A percentile compares a stretch with the other conserved stretches of the same genome.
Conservation (phyloP, 2,113 vertebrate species). For the Actenoides hombroni region DNA sequence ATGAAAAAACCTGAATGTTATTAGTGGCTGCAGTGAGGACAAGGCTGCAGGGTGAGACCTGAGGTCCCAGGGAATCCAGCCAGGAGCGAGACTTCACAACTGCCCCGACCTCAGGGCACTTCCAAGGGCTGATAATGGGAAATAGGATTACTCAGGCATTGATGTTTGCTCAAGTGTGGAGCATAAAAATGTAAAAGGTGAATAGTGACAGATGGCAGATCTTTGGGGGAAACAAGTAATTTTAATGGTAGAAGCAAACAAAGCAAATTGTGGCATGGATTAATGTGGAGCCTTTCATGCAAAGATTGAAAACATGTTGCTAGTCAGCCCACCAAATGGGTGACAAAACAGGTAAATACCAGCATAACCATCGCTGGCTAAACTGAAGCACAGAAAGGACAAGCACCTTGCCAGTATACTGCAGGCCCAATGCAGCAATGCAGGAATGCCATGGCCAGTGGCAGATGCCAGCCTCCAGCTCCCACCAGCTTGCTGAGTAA, state of each 20-base stretch:
- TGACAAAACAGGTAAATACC: background rate
- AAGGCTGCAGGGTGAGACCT: background rate
- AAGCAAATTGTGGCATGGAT: conserved; percentile 55
- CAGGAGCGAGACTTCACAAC: background rate
- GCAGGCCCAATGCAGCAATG: background rate
- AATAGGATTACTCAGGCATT: conserved; percentile 38
- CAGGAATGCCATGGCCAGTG: background rate
- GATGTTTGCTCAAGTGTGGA: conserved; percentile 51
- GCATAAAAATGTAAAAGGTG: conserved; percentile 64
- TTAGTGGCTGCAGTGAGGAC: background rate
- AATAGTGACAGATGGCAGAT: conserved; percentile 57
- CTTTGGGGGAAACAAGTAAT: conserved; percentile 62
- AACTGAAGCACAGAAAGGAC: background rate
- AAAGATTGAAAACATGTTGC: conserved; percentile 48
- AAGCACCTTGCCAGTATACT: background rate
- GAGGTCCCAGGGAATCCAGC: background rate
- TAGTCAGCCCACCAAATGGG: background rate
- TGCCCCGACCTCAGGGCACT: background rate
- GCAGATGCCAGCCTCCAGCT: background rate
- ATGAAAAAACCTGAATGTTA: background rate
- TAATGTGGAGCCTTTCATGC: conserved; percentile 56
- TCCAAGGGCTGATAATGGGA: conserved; percentile 37
- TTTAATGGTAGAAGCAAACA: conserved; percentile 54
- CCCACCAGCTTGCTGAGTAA: background rate
- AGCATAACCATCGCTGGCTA: background rate